Evolutionary conservation across 2,797 vertebrate species (phyloP).

Genomic region (Acanthurus tractus): DNA sequence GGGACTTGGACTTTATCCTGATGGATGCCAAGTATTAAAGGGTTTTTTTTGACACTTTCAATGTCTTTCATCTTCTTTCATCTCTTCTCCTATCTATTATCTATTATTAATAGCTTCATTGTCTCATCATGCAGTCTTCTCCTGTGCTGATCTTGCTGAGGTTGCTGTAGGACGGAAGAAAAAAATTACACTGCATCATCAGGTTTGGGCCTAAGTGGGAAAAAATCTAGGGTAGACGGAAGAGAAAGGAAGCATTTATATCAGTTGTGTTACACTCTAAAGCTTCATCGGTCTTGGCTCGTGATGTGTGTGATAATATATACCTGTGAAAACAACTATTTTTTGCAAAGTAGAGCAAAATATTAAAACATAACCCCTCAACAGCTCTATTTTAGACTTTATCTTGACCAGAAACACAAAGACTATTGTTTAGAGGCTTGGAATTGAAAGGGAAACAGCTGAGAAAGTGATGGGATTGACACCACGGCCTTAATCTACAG

Average conservation of each 20-base stretch:
- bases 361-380: background rate
- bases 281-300: background rate
- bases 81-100: slow-evolving; percentile 15
- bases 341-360: background rate
- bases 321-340: slow-evolving; percentile 2
- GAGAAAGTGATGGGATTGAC: background rate
- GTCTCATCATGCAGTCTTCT: slow-evolving; percentile 25
- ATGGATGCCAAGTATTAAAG: slow-evolving; percentile 14
- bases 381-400: background rate
- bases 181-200: slow-evolving; percentile 5
- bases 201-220: background rate
- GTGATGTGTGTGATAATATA: background rate
- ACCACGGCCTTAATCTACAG: background rate
- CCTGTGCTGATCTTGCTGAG: slow-evolving; percentile 20
- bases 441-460: no score
- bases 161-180: background rate
- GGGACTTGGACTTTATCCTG: slow-evolving; percentile 3
- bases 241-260: background rate
- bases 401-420: no score
- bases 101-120: slow-evolving; percentile 34
- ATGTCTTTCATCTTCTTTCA: slow-evolving; percentile 47
- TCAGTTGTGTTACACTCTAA: background rate
- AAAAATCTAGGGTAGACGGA: background rate
- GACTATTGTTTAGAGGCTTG: no score
- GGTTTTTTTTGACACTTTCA: slow-evolving; percentile 28